Percentiles rank a stretch among this genome's conserved stretches.
These are phyloP conservation scores for Patella caerulea DNA, from an alignment of 2,888 invertebrate species.

Conservation along the genomic window DNA sequence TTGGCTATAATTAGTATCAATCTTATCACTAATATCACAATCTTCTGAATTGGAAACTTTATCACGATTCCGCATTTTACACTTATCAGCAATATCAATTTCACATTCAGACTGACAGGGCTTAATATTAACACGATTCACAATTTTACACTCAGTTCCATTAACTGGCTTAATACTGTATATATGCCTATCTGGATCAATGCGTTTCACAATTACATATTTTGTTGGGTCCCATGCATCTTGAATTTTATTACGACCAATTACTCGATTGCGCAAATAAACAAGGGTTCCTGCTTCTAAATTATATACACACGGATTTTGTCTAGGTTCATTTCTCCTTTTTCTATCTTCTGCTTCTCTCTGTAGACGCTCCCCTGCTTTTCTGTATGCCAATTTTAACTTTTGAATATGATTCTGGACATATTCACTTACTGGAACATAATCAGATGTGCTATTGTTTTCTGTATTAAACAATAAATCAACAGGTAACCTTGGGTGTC, in stretches of 20 bases:
- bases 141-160: background rate
- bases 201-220: background rate
- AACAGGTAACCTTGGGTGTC: conserved; percentile 28
- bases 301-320: background rate
- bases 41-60: background rate
- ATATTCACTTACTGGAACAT: background rate
- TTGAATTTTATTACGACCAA: background rate
- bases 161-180: background rate
- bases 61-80: background rate
- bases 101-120: background rate
- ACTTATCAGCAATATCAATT: background rate
- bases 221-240: background rate
- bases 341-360: background rate
- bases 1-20: too few species aligned
- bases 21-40: background rate
- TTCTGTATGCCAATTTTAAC: background rate
- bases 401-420: background rate
- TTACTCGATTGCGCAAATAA: background rate
- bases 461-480: conserved; percentile 20
- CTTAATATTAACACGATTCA: background rate
- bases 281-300: background rate
- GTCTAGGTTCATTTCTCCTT: background rate
- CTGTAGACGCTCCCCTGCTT: background rate
- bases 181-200: conserved; percentile 1
- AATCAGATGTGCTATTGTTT: background rate